Evolutionary conservation across 2,888 invertebrate species (phyloP), one percentile per base, ranked within the genome.

Genomic region (Deilephila porcellus): DNA sequence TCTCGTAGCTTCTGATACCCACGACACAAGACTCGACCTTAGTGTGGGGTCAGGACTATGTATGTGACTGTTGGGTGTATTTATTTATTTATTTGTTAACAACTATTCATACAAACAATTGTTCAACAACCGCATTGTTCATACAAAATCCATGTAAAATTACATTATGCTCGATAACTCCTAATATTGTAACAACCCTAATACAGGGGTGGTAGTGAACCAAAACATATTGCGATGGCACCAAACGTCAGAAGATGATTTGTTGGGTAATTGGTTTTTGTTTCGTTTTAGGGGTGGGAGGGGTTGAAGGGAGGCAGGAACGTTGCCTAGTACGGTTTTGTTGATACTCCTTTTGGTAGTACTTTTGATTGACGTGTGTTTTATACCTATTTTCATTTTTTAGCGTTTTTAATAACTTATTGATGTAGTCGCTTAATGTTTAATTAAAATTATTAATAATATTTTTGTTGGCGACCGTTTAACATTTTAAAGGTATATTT

Each of bases 181-280:
- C 20, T 63, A 29, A 7, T 17, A n/a, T 56, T 56, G 19, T 1
- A 19, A 67, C 67, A 67, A 25, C 67, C 52, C 67, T 67, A 67
- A 67, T 25, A 20, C 37, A 64, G 85, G 87, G 86, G 81, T 83
- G 56, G 79, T 75, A 79, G 86, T 91, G 92, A 89, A 90, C 89
- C 86, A 86, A 87, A 93, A 91, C 94, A 93, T 93, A 93, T 93
- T 94, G 93, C 91, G 89, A 85, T 91, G 91, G 93, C 91, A 91
- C 91, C 88, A 91, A 92, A 93, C 88, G 93, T 93, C 94, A 93
- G 88, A 89, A 87, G 91, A 94, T 94, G 94, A 94, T 94, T 94
- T 94, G 94, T 93, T 91, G 83, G 89, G 92, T 94, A 93, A 94
- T 93, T 94, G 93, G 87, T 91, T 93, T 91, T 90, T 90, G 89